Evolutionary conservation across 2,113 vertebrate species (phyloP).

Genomic region (Oreocharis arfaki): DNA sequence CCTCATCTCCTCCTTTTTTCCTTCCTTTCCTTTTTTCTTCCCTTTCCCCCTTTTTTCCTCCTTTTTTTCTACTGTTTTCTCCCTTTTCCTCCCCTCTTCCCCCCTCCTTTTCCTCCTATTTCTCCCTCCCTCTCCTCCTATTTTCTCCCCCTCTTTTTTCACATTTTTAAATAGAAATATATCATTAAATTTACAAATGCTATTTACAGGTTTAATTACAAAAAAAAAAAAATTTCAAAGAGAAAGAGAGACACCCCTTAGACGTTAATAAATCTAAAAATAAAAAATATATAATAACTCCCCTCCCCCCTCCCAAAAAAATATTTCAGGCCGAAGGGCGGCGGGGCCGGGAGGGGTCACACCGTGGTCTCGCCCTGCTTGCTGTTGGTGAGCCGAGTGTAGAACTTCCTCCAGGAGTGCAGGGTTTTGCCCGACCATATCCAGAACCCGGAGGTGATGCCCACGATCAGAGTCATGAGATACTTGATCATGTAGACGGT

Average conservation of each 20-base stretch:
- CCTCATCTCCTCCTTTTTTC: neutral
- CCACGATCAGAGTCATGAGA: slow-evolving; percentile 98
- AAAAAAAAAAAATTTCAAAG: slow-evolving; percentile 60
- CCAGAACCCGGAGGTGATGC: slow-evolving; percentile 98
- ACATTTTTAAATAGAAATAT: slow-evolving; percentile 87
- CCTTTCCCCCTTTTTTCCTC: neutral
- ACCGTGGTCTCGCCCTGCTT: slow-evolving; percentile 94
- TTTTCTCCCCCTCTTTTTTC: neutral
- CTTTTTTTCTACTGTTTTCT: too few relatives aligned
- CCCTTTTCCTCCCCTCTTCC: neutral
- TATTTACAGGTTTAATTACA: slow-evolving; percentile 90
- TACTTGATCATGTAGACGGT: slow-evolving; percentile 99
- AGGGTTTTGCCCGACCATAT: slow-evolving; percentile 99
- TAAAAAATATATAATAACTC: slow-evolving; percentile 67
- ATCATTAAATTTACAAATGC: slow-evolving; percentile 87
- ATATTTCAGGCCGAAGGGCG: neutral
- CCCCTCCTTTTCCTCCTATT: neutral
- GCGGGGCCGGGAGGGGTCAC: slow-evolving; percentile 44
- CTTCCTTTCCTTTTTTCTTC: neutral
- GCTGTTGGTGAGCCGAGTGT: slow-evolving; percentile 88
- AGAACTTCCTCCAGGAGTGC: slow-evolving; percentile 96
- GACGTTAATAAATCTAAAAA: slow-evolving; percentile 69
- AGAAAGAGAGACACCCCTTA: slow-evolving; percentile 53
- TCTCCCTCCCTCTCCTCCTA: neutral
- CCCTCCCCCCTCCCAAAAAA: neutral